A percentile compares a stretch with the other conserved stretches of the same genome.
These are phyloP conservation scores for Monochamus alternatus DNA, from an alignment of 2,888 invertebrate genomes.

Conservation along the genomic window DNA sequence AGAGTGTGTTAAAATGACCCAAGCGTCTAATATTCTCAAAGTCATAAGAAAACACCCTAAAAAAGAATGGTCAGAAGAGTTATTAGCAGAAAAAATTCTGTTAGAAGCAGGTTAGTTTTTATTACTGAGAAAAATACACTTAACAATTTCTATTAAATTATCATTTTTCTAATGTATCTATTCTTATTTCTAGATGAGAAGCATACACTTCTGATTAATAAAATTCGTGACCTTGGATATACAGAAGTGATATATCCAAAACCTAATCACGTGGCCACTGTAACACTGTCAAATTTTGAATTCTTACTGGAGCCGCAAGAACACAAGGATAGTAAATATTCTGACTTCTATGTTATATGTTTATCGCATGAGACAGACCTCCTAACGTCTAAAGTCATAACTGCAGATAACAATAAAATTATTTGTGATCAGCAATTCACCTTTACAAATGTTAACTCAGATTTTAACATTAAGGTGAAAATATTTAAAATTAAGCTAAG, in stretches of 20 bases:
- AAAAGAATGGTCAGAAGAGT: constrained; percentile 53
- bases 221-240: constrained; percentile 51
- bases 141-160: not conserved
- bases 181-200: constrained; percentile 49
- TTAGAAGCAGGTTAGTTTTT: constrained; percentile 61
- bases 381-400: constrained; percentile 59
- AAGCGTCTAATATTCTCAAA: constrained; percentile 61
- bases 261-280: constrained; percentile 42
- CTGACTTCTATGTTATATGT: constrained; percentile 66
- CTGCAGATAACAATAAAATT: constrained; percentile 51
- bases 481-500: constrained; percentile 68
- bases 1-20: constrained; percentile 62
- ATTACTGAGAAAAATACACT: not conserved
- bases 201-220: constrained; percentile 48
- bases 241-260: constrained; percentile 30
- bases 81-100: constrained; percentile 63
- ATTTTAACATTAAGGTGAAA: constrained; percentile 70
- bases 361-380: constrained; percentile 61
- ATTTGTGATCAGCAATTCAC: constrained; percentile 60
- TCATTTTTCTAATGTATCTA: constrained; percentile 20
- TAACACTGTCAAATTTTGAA: constrained; percentile 55
- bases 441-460: constrained; percentile 65
- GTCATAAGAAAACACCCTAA: constrained; percentile 52
- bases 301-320: constrained; percentile 50
- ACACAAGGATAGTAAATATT: constrained; percentile 45